These are phyloP conservation scores for Sitophilus oryzae DNA, from an alignment of 1,140 invertebrate species.

Conservation along the genomic window DNA sequence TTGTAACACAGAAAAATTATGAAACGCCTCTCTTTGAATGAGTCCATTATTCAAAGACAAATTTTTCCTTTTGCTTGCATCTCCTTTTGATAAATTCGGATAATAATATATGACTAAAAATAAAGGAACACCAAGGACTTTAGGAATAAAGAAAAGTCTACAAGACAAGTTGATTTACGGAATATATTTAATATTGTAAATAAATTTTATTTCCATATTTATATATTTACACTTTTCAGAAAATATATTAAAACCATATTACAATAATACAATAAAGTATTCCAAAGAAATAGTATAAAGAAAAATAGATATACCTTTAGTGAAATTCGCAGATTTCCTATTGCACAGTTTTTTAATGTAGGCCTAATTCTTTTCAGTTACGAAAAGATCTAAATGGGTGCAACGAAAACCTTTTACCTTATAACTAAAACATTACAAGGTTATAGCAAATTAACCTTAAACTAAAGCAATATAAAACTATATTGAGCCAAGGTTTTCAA, in stretches of 20 bases:
- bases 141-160: no score
- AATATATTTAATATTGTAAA: slow-evolving; percentile 37
- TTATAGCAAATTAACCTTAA: slow-evolving; percentile 34
- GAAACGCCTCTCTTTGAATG: no score
- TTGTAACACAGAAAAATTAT: no score
- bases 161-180: no score
- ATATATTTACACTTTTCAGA: slow-evolving; percentile 40
- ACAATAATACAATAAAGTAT: slow-evolving; percentile 34
- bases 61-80: no score
- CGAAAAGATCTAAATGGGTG: slow-evolving; percentile 25
- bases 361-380: slow-evolving; percentile 24
- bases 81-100: no score
- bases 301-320: slow-evolving; percentile 19
- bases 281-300: slow-evolving; percentile 22
- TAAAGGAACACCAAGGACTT: no score
- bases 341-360: slow-evolving; percentile 11
- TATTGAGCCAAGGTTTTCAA: slow-evolving; percentile 42
- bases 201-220: slow-evolving; percentile 38
- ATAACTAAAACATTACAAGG: slow-evolving; percentile 24
- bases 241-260: slow-evolving; percentile 41
- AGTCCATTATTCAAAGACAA: no score
- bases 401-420: slow-evolving; percentile 10
- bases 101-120: no score
- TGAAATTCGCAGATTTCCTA: slow-evolving; percentile 16
- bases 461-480: slow-evolving; percentile 39